Percentiles rank a stretch among this genome's conserved stretches.
phyloP scores from a whole-genome alignment of 2,113 vertebrate species.

The Erythrocebus patas region DNA sequence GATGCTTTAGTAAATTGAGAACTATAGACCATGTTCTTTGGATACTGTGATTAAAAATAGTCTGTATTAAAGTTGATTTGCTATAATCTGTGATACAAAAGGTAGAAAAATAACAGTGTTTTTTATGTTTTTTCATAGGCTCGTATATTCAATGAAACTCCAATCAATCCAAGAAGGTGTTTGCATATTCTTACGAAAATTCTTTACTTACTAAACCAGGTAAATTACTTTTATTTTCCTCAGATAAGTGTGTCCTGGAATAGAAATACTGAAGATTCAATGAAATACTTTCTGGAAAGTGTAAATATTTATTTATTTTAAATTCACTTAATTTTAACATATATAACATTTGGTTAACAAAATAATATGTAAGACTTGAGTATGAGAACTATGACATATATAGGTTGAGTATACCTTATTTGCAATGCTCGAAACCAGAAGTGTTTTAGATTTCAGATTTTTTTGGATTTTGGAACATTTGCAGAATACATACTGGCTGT shows the following conservation, averaged over 20 bases:
- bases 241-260: not conserved
- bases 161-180: slow-evolving; percentile 97
- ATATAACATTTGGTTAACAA: not conserved
- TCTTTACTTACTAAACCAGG: slow-evolving; percentile 98
- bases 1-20: not conserved
- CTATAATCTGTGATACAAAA: not conserved
- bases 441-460: not conserved
- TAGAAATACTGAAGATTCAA: not conserved
- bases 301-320: not conserved
- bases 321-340: slow-evolving; percentile 23
- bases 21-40: not conserved
- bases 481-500: not conserved
- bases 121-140: slow-evolving; percentile 83
- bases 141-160: slow-evolving; percentile 97
- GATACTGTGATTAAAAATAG: not conserved
- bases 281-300: slow-evolving; percentile 21
- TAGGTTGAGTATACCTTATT: not conserved
- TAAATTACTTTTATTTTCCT: slow-evolving; percentile 65
- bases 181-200: slow-evolving; percentile 99
- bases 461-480: not conserved
- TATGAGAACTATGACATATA: not conserved
- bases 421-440: not conserved
- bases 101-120: not conserved
- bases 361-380: not conserved
- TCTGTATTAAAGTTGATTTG: not conserved